Evolutionary conservation across 2,113 vertebrate genomes (phyloP).

Genomic region (Tretioscincus oriximinensis): DNA sequence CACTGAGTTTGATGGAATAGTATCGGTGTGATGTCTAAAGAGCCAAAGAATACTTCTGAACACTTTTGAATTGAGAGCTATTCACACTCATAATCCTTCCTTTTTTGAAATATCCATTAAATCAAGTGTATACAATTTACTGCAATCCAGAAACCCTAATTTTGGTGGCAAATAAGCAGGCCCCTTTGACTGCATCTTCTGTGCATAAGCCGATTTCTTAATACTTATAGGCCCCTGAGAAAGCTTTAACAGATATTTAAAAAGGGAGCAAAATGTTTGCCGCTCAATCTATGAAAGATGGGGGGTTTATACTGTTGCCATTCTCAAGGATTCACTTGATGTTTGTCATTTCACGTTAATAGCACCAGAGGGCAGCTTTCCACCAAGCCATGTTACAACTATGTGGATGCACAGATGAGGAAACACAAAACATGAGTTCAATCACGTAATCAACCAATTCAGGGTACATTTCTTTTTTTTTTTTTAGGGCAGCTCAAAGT

Average conservation of each 20-base stretch:
- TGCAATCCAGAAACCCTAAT: too few relatives aligned
- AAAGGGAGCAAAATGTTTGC: too few relatives aligned
- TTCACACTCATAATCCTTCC: too few relatives aligned
- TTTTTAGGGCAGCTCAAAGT: background rate
- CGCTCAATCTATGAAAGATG: background rate
- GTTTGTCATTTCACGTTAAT: background rate
- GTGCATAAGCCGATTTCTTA: background rate
- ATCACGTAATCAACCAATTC: background rate
- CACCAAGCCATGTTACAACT: background rate
- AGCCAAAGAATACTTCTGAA: too few relatives aligned
- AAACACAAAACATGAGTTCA: background rate
- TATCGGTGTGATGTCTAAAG: too few relatives aligned
- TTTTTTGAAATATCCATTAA: too few relatives aligned
- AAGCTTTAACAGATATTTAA: background rate
- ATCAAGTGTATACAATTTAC: too few relatives aligned
- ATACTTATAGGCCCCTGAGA: background rate
- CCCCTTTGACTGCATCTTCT: background rate
- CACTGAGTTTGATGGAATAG: too few relatives aligned
- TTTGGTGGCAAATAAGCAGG: background rate
- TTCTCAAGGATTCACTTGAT: background rate
- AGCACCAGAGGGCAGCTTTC: constrained; percentile 24
- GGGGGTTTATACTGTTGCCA: background rate
- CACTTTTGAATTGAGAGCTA: too few relatives aligned
- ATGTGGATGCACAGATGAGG: background rate
- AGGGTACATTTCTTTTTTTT: background rate